These are phyloP conservation scores for Phyllotreta cruciferae DNA, from an alignment of 2,888 invertebrate species.

Conservation along the genomic window DNA sequence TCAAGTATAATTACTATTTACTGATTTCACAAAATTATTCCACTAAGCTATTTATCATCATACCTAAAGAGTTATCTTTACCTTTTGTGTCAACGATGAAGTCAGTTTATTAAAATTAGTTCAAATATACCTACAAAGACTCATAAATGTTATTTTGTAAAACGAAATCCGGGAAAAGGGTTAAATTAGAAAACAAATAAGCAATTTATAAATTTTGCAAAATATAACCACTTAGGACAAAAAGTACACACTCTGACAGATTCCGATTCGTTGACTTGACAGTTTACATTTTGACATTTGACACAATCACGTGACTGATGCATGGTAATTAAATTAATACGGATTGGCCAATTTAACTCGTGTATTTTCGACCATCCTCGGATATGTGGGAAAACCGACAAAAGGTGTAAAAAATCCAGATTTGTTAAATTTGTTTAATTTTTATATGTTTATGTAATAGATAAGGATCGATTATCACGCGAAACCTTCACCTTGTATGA, in stretches of 20 bases:
- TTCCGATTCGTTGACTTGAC: neutral
- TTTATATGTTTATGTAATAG: slow-evolving; percentile 1
- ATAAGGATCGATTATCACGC: too few relatives aligned
- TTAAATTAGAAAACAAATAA: slow-evolving; percentile 16
- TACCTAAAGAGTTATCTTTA: slow-evolving; percentile 2
- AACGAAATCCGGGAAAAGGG: slow-evolving; percentile 12
- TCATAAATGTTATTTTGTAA: slow-evolving; percentile 16
- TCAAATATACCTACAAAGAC: slow-evolving; percentile 10
- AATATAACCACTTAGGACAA: slow-evolving; percentile 11
- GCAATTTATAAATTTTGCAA: slow-evolving; percentile 12
- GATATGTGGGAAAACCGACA: too few relatives aligned
- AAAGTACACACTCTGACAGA: slow-evolving; percentile 2
- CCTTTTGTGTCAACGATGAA: slow-evolving; percentile 17
- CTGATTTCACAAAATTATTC: too few relatives aligned
- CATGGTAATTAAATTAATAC: too few relatives aligned
- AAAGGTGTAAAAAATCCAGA: too few relatives aligned
- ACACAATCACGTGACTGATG: slow-evolving; percentile 3
- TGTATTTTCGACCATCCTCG: too few relatives aligned
- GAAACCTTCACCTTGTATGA: too few relatives aligned
- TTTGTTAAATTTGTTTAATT: neutral
- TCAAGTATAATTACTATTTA: too few relatives aligned
- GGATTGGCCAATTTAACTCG: too few relatives aligned
- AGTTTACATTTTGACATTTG: slow-evolving; percentile 6
- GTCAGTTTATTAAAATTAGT: slow-evolving; percentile 6
- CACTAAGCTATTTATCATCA: slow-evolving; percentile 14